These are phyloP conservation scores for Cairina moschata DNA, from an alignment of 2,113 vertebrate genomes.

Conservation along the genomic window DNA sequence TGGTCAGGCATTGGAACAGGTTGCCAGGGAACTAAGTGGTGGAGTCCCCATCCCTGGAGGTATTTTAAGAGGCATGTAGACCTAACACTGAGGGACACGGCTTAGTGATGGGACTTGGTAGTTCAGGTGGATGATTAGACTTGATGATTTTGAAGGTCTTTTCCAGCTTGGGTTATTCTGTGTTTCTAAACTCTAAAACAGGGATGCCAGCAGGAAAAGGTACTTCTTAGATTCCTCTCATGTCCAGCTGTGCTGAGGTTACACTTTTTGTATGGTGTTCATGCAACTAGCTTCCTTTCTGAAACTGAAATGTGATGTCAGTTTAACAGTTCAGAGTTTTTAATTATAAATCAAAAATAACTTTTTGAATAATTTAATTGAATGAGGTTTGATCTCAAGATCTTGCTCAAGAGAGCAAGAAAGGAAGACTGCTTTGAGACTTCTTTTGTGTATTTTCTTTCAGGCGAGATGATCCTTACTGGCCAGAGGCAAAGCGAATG, in stretches of 20 bases:
- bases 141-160: not conserved
- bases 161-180: not conserved
- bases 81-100: not conserved
- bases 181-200: too few relatives aligned
- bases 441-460: not conserved
- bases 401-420: not conserved
- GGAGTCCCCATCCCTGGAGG: not conserved
- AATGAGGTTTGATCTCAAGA: not conserved
- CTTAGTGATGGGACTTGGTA: not conserved
- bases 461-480: slow-evolving; percentile 87
- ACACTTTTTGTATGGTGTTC: not conserved
- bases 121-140: not conserved
- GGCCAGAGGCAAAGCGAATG: slow-evolving; percentile 87
- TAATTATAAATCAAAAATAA: not conserved
- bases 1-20: not conserved
- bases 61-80: not conserved
- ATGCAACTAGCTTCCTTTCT: not conserved
- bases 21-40: not conserved
- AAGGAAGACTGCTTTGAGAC: accelerated
- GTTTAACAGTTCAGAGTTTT: not conserved
- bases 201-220: not conserved
- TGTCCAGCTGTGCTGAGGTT: accelerated
- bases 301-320: not conserved
- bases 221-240: not conserved
- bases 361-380: not conserved